A percentile compares a stretch with the other conserved stretches of the same genome.
phyloP scores from a whole-genome alignment of 2,888 invertebrate genomes.

The Steinernema hermaphroditum region DNA sequence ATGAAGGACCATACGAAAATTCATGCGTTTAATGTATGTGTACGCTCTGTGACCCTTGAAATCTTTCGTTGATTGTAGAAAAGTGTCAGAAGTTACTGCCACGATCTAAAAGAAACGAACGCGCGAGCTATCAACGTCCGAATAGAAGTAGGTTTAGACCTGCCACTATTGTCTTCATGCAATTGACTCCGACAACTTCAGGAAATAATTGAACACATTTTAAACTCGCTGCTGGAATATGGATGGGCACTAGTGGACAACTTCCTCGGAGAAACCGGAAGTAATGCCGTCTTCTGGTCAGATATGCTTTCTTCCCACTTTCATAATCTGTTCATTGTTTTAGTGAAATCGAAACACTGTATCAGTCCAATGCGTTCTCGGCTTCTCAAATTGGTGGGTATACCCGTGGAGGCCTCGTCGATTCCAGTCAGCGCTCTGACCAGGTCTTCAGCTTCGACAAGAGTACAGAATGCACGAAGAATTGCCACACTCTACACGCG shows the following conservation, averaged over 20 bases:
- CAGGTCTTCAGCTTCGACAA: conserved; percentile 64
- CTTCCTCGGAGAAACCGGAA: conserved; percentile 59
- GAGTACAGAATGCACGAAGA: conserved; percentile 46
- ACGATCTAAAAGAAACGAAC: too few relatives aligned
- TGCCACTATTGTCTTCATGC: too few relatives aligned
- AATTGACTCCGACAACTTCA: too few relatives aligned
- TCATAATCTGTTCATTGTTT: conserved; percentile 33
- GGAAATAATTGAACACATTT: conserved; percentile 53
- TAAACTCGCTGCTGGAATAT: conserved; percentile 57
- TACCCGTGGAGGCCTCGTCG: conserved; percentile 44
- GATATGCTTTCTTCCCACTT: conserved; percentile 22
- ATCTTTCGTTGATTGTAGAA: too few relatives aligned
- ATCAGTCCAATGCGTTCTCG: conserved; percentile 55
- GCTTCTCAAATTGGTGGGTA: conserved; percentile 59
- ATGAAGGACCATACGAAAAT: conserved; percentile 55
- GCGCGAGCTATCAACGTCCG: too few relatives aligned
- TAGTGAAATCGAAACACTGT: conserved; percentile 61
- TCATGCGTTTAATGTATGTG: conserved; percentile 48
- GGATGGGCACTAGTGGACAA: conserved; percentile 65
- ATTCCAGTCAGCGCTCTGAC: conserved; percentile 60
- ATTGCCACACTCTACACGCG: conserved; percentile 49
- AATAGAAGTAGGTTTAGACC: too few relatives aligned
- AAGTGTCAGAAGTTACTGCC: too few relatives aligned
- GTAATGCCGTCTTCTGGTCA: conserved; percentile 49
- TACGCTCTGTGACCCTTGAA: too few relatives aligned